These are phyloP conservation scores for Podarcis cretensis DNA, from an alignment of 2,113 vertebrate species.

Conservation along the genomic window DNA sequence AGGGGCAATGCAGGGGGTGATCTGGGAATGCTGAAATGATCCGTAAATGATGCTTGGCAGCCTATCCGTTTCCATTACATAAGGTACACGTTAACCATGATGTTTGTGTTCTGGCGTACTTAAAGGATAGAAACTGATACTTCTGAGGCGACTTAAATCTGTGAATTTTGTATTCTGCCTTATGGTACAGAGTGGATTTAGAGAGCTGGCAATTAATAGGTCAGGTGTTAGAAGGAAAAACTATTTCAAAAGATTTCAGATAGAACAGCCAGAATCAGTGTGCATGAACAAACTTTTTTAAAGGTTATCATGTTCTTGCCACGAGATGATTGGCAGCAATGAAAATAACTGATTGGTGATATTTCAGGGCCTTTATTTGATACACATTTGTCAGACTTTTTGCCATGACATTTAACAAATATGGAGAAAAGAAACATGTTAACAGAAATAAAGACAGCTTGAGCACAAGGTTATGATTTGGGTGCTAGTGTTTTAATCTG, in stretches of 20 bases:
- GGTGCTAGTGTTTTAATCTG: not conserved
- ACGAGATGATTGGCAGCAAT: slow-evolving; percentile 25
- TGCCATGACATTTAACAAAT: slow-evolving; percentile 29
- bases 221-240: slow-evolving; percentile 2
- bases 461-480: not conserved
- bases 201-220: not conserved
- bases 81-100: not conserved
- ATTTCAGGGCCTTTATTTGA: slow-evolving; percentile 12
- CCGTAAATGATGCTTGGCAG: not conserved
- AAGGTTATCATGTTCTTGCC: not conserved
- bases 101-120: not conserved
- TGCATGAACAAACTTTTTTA: not conserved
- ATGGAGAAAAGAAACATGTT: not conserved
- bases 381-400: slow-evolving; percentile 17
- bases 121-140: not conserved
- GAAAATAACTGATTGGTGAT: slow-evolving; percentile 12
- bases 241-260: slow-evolving; percentile 5
- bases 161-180: not conserved
- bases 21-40: not conserved
- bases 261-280: not conserved
- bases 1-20: not conserved
- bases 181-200: not conserved
- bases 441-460: slow-evolving; percentile 23
- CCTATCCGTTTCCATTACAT: not conserved
- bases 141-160: slow-evolving; percentile 22